Evolutionary conservation across 2,888 invertebrate genomes (phyloP), one percentile per base, ranked within the genome.

Genomic region (Tolmerus cingulatus): DNA sequence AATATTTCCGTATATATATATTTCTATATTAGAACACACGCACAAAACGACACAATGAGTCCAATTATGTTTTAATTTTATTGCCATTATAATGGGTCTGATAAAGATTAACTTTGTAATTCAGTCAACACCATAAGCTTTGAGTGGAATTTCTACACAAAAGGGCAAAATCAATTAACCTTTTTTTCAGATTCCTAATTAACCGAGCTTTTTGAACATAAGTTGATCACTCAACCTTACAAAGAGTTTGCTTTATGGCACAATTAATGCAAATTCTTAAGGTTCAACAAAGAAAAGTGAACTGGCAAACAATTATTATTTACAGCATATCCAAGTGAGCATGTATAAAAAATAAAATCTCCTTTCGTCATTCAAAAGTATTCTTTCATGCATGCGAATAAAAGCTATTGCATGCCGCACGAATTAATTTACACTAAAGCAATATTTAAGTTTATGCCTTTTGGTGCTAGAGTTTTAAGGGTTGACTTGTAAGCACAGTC

Each of bases 391-490:
- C 23, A 66, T 66, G 66, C 66, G 3, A 66, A 66, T 14, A 9
- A 66, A 66, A 66, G 19, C 12, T 9, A 57, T 4, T 9, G 43
- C 78, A 34, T 46, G 23, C 78, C 46, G 19, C 27, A 40, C 14
- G 19, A 78, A 43, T 34, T 43, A 19, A 78, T 37, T 78, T 46
- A 12, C 23, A 57, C 57, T 7, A 74, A 66, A 66, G 66, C 82
- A 82, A 82, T 82, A 82, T 37, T 23, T 66, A 82, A 1, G 57
- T 37, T 82, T 51, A 55, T 55, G 66, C 16, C 40, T 57, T 82
- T 57, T 82, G 82, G 82, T 82, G 82, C 82, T 57, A 57, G 34
- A 66, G 82, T 40, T 82, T 82, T 57, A 66, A 81, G 14, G 14
- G 57, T 37, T 82, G 57, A 66, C 37, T 16, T 57, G 12, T n/a